Conservation (phyloP, 1,140 invertebrate species). For the Tetragnatha versicolor region DNA sequence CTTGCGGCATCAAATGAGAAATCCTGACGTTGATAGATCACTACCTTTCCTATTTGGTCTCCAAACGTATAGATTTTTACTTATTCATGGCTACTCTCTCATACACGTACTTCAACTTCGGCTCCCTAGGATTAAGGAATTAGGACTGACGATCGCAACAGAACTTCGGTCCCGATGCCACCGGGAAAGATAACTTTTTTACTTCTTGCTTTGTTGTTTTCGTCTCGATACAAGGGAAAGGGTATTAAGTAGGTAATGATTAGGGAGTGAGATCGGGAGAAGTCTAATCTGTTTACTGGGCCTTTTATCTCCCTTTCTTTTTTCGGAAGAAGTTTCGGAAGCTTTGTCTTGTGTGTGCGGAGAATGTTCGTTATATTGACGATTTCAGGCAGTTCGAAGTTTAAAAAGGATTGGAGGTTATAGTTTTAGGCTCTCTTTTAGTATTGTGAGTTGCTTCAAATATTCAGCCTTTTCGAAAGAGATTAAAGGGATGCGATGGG, state of each 20-base stretch:
- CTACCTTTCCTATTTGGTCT: background rate
- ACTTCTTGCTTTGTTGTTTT: background rate
- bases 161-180: too few relatives aligned
- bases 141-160: conserved; percentile 29
- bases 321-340: background rate
- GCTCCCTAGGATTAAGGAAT: conserved; percentile 31
- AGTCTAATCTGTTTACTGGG: conserved; percentile 29
- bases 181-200: background rate
- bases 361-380: too few relatives aligned
- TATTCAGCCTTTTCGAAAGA: too few relatives aligned
- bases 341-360: too few relatives aligned
- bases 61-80: conserved; percentile 14
- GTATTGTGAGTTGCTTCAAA: too few relatives aligned
- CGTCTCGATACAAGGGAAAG: conserved; percentile 1
- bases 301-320: background rate
- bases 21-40: conserved; percentile 22
- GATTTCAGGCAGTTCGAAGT: too few relatives aligned
- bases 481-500: too few relatives aligned
- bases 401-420: too few relatives aligned
- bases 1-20: background rate
- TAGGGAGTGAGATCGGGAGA: background rate
- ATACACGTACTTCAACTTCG: conserved; percentile 26
- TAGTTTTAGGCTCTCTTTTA: too few relatives aligned
- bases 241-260: conserved; percentile 25
- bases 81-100: conserved; percentile 28